These are phyloP conservation scores for Herpailurus yagouaroundi DNA, from an alignment of 2,113 vertebrate species.

Conservation along the genomic window DNA sequence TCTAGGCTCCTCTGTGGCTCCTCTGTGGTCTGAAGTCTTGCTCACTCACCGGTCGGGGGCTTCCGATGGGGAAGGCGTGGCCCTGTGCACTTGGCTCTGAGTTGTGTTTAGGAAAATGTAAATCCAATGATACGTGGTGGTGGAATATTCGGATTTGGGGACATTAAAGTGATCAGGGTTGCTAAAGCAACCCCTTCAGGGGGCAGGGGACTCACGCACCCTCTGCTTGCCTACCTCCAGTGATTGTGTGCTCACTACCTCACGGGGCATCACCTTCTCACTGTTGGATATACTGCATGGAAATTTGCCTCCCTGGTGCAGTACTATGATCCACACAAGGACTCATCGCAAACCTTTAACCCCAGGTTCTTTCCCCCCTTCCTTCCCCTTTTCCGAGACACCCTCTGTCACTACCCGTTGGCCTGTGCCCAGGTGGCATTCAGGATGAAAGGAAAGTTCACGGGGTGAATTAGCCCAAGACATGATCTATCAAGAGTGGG, in stretches of 20 bases:
- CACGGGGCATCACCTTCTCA: rapidly evolving
- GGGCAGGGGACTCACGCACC: neutral
- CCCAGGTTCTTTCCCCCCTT: neutral
- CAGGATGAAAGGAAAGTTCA: neutral
- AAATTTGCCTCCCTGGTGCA: neutral
- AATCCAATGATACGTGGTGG: rapidly evolving
- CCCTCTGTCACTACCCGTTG: neutral
- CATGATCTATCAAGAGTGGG: neutral
- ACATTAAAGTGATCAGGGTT: neutral
- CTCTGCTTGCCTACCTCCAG: neutral
- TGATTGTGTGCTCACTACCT: rapidly evolving
- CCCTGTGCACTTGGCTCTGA: rapidly evolving
- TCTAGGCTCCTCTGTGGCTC: neutral
- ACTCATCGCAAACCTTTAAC: neutral
- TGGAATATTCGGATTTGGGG: neutral
- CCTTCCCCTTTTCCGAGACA: neutral
- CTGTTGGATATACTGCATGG: neutral
- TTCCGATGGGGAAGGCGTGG: neutral
- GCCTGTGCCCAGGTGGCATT: neutral
- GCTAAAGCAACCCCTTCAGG: neutral
- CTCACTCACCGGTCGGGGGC: neutral
- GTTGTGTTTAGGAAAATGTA: neutral
- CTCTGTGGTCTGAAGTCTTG: neutral
- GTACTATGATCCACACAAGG: rapidly evolving
- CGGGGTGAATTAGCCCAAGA: neutral